These are phyloP conservation scores for Taphrorychus bicolor DNA, from an alignment of 2,888 invertebrate genomes.

Conservation along the genomic window DNA sequence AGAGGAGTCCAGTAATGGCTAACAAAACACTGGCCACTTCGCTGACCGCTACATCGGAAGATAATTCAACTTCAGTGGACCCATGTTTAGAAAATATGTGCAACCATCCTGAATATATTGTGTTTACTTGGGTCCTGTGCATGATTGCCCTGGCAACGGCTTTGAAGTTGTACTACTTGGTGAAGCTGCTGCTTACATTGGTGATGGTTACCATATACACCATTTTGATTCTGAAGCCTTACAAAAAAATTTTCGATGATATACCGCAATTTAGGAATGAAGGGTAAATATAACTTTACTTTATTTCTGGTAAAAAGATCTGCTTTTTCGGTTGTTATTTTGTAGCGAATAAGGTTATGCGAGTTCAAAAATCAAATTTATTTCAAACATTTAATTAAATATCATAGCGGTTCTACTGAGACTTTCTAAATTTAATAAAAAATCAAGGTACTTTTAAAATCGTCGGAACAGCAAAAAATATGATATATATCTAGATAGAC, in stretches of 20 bases:
- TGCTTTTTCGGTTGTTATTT: too few relatives aligned
- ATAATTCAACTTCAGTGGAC: constrained; percentile 4
- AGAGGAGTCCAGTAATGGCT: constrained; percentile 1
- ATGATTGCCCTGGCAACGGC: constrained; percentile 92
- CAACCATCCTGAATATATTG: constrained; percentile 81
- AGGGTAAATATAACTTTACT: too few relatives aligned
- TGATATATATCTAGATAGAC: too few relatives aligned
- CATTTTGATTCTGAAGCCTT: constrained; percentile 64
- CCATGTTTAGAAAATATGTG: constrained; percentile 33
- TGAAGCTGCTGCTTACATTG: constrained; percentile 81
- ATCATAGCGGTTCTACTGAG: too few relatives aligned
- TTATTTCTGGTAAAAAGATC: too few relatives aligned
- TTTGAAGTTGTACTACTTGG: constrained; percentile 85
- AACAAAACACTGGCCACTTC: neutral
- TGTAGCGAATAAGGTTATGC: too few relatives aligned
- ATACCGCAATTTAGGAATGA: constrained; percentile 2
- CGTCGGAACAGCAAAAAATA: too few relatives aligned
- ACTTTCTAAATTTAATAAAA: too few relatives aligned
- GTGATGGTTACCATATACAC: constrained; percentile 79
- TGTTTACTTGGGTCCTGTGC: constrained; percentile 93
- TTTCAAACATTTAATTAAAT: too few relatives aligned
- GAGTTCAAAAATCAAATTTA: too few relatives aligned
- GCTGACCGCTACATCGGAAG: neutral
- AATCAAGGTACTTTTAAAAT: too few relatives aligned
- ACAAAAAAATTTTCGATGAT: constrained; percentile 32